Conservation (phyloP, 2,888 invertebrate genomes). For the Julus scandinavius region DNA sequence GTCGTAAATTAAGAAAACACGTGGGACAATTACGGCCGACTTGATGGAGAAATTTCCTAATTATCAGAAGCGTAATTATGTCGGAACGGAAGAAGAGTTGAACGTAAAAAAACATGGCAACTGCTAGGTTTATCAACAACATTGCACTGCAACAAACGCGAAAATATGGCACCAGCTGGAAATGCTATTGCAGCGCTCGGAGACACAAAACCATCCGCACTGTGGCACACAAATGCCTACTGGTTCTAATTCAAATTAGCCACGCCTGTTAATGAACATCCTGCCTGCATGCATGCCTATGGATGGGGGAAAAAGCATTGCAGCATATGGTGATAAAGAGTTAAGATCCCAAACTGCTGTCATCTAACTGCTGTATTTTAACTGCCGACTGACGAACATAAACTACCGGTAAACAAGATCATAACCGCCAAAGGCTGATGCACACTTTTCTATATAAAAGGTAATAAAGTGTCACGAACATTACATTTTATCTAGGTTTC, state of each 20-base stretch:
- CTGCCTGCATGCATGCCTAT: too few relatives aligned
- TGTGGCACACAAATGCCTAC: neutral
- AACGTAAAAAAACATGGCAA: neutral
- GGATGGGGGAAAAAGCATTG: too few relatives aligned
- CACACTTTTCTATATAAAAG: neutral
- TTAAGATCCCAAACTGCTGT: too few relatives aligned
- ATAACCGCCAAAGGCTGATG: neutral
- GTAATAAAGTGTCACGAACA: neutral
- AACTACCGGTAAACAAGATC: neutral
- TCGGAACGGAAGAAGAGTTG: neutral
- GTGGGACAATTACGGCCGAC: neutral
- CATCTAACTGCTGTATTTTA: too few relatives aligned
- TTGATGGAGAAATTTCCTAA: conserved; percentile 11
- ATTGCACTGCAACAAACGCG: neutral
- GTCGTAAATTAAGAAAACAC: conserved; percentile 18
- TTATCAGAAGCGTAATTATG: conserved; percentile 11
- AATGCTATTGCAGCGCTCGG: neutral
- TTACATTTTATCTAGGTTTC: neutral
- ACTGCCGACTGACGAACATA: neutral
- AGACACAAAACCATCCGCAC: neutral
- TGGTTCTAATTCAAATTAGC: neutral
- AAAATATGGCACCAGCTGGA: neutral
- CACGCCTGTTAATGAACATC: too few relatives aligned
- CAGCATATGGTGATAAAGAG: too few relatives aligned
- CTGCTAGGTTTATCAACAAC: neutral